Base-by-base conservation (phyloP, 2,113 vertebrate genomes). In the Sisor rabdophorus region DNA sequence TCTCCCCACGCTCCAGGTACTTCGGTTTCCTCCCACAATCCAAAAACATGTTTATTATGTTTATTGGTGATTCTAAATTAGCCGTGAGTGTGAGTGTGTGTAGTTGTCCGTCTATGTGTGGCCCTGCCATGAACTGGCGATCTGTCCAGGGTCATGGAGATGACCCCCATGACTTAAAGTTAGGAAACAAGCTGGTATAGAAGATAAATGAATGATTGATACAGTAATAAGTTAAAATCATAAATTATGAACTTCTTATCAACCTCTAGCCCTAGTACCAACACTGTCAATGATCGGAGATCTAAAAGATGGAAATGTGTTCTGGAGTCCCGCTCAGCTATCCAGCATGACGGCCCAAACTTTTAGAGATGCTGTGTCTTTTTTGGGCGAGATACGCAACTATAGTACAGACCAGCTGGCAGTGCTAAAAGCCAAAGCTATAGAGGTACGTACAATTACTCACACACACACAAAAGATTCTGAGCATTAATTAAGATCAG, bases 241-340 rank as follows among this genome's bases (percentile, higher is more conserved):
- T 44, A 17, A 17, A 52, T 52, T 15, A 65, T 22, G 40, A 9
- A 48, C 10, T 53, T 1, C 36, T 24, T 28, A 44, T 58, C n/a
- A 54, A 19, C 11, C 30, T 16, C 15, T 53, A 32, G 64, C 77
- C 80, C n/a, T 20, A 8, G 26, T 3, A 11, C 85, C 84, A 15
- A 89, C 80, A 0, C 74, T 61, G 44, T 24, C 56, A 4, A 0
- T 75, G 63, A 87, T 91, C 22, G 64, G 83, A 67, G 75, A 87
- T 20, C 67, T 91, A 59, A 78, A 61, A 11, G 20, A 8, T 40
- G 20, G 17, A 26, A 91, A 90, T 11, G 63, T 84, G 40, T 82
- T 75, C 68, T 92, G 89, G 91, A 81, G 40, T 20, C 7, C 81
- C 0, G 15, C 26, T 10, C 61, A 90, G 53, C 81, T 92, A 69